Base-by-base conservation (phyloP, 2,797 vertebrate species). In the Lacerta viridis region DNA sequence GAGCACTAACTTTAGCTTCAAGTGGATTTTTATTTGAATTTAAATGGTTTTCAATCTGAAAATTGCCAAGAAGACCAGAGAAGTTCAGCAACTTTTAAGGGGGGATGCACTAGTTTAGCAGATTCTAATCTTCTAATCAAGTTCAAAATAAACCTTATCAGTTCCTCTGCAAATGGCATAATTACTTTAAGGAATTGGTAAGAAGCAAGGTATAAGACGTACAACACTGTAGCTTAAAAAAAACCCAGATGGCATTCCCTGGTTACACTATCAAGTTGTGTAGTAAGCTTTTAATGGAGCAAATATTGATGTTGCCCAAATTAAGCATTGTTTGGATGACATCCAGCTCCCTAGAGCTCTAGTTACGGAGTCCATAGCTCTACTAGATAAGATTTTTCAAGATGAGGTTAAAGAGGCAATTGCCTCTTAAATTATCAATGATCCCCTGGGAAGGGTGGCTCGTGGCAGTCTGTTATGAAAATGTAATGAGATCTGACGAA, bases 321-420 rank as follows among this genome's bases (percentile, higher is more conserved):
- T 86, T 89, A 90, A 93, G 84, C 83, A 4, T 90, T 89, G 64
- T 93, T 82, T 90, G 84, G 87, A 55, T 89, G 75, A 68, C 33
- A 89, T 86, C 80, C 84, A 88, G 80, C 1, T 93, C 88, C 88
- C 91, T 87, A 33, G 92, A 94, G 89, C 75, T 90, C 87, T 80
- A 18, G 17, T 29, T 89, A 88, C 85, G 33, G 78, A 93, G 89
- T 91, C 79, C 7, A 82, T 13, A 59, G 46, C 46, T 90, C 74
- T 78, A 11, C 72, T 87, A 87, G 76, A 85, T 91, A 85, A 85
- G 72, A 75, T 88, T 90, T 91, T 92, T 84, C 87, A 92, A 85
- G 90, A 91, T 87, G 89, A 95, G 41, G 80, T 88, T 93, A 93
- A 83, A 85, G 82, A 94, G 80, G n/a, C 61, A 92, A 89, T 91